Evolutionary conservation across 2,113 vertebrate species (phyloP), one percentile per base, ranked within the genome.

Genomic region (Pimephales promelas): DNA sequence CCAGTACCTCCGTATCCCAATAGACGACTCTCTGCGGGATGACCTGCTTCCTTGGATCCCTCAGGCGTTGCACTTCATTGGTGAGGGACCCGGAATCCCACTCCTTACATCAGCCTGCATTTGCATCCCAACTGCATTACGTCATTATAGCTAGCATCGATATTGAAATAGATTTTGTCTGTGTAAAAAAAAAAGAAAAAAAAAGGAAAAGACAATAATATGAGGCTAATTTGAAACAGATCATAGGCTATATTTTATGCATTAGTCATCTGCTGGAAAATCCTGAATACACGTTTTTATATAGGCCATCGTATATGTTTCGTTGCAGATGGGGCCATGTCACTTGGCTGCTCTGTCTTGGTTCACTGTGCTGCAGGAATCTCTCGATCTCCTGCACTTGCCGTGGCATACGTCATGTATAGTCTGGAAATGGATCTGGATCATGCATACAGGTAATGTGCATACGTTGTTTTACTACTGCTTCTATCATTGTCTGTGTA

Each of bases 301-400:
- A 7, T 26, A 28, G 28, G 28, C 28, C 2, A 28, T 36, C 26
- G 18, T 28, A 13, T 28, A 54, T 75, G 22, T 49, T 26, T 43
- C 75, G 34, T 84, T 80, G 70, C 75, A 96, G 95, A 95, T 47
- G 87, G 86, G 16, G 94, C 94, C 22, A 86, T 93, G 87, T 92
- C 91, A 1, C 88, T 90, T 0, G 93, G 94, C 0, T 92, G 90
- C 5, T 94, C 94, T 0, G 93, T 95, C 28, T 62, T 96, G 88
- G 92, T 96, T 18, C 95, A 96, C 91, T 96, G 94, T 87, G 92
- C 93, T 18, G 94, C 95, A 43, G 95, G 94, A 18, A 93, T 96
- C 88, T 96, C 95, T 4, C 93, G 95, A 36, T 95, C 95, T 9
- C 94, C 95, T 0, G 94, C 95, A 6, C 92, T 95, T 22, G 94